Base-by-base conservation (phyloP, 2,113 vertebrate genomes). In the Tragelaphus imberbis region DNA sequence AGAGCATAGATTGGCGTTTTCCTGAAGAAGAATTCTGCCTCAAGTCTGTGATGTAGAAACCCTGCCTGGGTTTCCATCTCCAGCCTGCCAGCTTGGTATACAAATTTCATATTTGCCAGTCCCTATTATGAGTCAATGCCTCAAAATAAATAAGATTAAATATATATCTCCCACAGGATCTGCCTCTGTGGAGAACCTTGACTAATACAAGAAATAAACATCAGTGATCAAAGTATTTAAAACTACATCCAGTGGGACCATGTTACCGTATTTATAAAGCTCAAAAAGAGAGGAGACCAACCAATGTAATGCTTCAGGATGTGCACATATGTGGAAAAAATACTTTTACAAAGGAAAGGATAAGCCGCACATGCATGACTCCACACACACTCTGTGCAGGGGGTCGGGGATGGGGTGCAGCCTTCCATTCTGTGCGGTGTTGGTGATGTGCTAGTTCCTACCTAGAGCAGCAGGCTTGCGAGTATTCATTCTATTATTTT, bases 401-500 rank as follows among this genome's bases (percentile, higher is more conserved):
- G 6, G 1, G 13, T 61, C 12, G 3, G 19, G 19, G 47, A 79
- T 23, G 36, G 17, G 14, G 21, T 14, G 13, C 15, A 16, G 33
- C 3, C 56, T 44, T 75, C n/a, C 23, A 6, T 89, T 84, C 79
- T 10, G 9, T 0, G 1, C 25, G 51, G 12, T n/a, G 2, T 40
- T 79, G 49, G 25, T 84, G 87, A 97, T 44, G 40, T 51, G 91
- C 68, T 25, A 7, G 25, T 51, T 95, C 68, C 86, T 51, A 84
- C n/a, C 13, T 30, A 81, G 16, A 25, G 21, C 53, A 56, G 49
- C 79, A 82, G 40, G 12, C 56, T 95, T 90, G 81, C 23, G 12
- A 82, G 47, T 68, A 65, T 53, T 95, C 59, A 40, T 92, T 92
- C 92, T 96, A 77, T 93, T 94, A 96, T 51, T 95, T 47, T 28